Base-by-base conservation (phyloP, 30 jellyfish, hydroid and myxozoan genomes). In the Chrysaora quinquecirrha region DNA sequence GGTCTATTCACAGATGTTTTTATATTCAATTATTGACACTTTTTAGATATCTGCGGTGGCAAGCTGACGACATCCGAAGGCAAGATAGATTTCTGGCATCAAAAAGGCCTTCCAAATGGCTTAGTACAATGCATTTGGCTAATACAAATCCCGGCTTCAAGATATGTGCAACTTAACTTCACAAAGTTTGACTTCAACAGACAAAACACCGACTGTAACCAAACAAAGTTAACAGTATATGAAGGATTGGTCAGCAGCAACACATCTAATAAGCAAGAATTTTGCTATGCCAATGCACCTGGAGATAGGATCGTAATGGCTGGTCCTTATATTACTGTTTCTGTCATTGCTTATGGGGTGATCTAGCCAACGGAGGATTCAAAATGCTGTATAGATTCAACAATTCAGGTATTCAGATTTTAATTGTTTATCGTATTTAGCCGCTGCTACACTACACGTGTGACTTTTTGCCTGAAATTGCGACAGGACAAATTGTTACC, bases 281-380 rank as follows among this genome's bases (percentile, higher is more conserved):
- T 68, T 62, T 69, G 81, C 52, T 54, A 48, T 2, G 9, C 25
- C 2, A 12, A 74, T 1, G 21, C 34, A 12, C 92, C 92, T 33
- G 23, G 19, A 6, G 85, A 82, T 9, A 18, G 29, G 31, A n/a
- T 82, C 21, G 34, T 20, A 18, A 60, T 69, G 48, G 63, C 29
- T 7, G 92, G 92, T 30, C 92, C 92, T 27, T 82, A 68, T 65
- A 56, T 82, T 18, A 61, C 78, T 9, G 58, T 82, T 1, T 52
- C 49, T 34, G 30, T 82, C 11, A 18, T 6, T 11, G 80, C 85
- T 9, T n/a, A 68, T 56, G 78, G 78, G 33, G 71, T 6, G 31
- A 21, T 23, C 43, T 82, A 1, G 46, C 24, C 14, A 58, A 82
- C 20, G 71, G 68, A 19, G 80, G 92, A n/a, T 82, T 82, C 64